These are phyloP conservation scores for Petroica traversi DNA, from an alignment of 2,113 vertebrate species.

Conservation along the genomic window DNA sequence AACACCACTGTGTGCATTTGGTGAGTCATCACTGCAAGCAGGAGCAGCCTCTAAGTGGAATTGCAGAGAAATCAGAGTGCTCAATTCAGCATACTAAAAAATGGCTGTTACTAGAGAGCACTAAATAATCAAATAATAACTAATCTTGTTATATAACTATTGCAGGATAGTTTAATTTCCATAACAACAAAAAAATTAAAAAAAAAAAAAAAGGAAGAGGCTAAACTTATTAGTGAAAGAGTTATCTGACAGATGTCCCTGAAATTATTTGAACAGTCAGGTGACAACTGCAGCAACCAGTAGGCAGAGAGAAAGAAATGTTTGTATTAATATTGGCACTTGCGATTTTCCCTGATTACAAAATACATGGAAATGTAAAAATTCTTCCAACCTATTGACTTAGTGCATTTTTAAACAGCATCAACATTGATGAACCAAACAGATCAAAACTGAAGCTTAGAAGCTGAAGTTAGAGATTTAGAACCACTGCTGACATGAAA, in stretches of 20 bases:
- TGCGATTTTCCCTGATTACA: not conserved
- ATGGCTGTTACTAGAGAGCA: not conserved
- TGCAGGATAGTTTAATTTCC: not conserved
- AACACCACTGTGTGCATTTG: not conserved
- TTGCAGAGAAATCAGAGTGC: not conserved
- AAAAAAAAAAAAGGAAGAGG: not conserved
- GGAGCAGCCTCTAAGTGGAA: not conserved
- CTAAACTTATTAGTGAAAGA: not conserved
- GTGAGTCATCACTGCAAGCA: slow-evolving; percentile 10
- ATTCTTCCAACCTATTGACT: not conserved
- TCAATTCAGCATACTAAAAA: not conserved
- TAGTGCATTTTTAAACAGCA: not conserved
- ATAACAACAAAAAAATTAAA: not conserved
- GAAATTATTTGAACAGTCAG: not conserved
- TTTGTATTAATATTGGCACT: not conserved
- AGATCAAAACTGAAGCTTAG: not conserved
- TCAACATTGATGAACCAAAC: not conserved
- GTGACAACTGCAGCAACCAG: not conserved
- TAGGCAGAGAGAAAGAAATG: not conserved
- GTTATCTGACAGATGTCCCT: not conserved
- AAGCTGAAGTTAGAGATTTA: not conserved
- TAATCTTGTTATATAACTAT: not conserved
- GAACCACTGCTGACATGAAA: not conserved
- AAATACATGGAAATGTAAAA: not conserved
- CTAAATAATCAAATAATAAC: slow-evolving; percentile 8